A percentile compares a stretch with the other conserved stretches of the same genome.
Conservation (phyloP, 1,140 invertebrate genomes). For the Drosophila repleta region DNA sequence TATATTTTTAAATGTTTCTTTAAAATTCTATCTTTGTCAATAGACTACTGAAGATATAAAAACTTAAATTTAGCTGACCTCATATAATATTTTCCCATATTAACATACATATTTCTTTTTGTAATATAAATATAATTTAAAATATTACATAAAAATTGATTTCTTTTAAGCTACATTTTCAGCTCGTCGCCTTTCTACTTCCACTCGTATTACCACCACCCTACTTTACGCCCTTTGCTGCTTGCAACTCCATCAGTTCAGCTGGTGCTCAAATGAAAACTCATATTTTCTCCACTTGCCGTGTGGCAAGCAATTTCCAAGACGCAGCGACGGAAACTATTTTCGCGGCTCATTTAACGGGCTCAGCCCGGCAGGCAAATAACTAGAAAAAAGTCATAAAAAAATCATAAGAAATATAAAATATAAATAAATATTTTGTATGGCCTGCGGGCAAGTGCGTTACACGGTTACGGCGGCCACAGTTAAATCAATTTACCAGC, state of each 20-base stretch:
- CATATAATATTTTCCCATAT: too few relatives aligned
- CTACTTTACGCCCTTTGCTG: not conserved
- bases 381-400: slow-evolving; percentile 45
- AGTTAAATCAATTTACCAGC: slow-evolving; percentile 72
- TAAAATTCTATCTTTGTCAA: too few relatives aligned
- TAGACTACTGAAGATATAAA: too few relatives aligned
- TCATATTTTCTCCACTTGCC: slow-evolving; percentile 3
- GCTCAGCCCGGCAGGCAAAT: slow-evolving; percentile 32
- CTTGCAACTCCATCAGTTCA: slow-evolving; percentile 19
- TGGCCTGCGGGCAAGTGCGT: slow-evolving; percentile 54
- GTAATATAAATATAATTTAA: too few relatives aligned
- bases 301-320: slow-evolving; percentile 56
- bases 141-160: too few relatives aligned
- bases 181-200: not conserved
- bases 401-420: slow-evolving; percentile 33
- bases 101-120: too few relatives aligned
- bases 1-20: too few relatives aligned
- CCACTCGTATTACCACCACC: too few relatives aligned
- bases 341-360: slow-evolving; percentile 81
- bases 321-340: slow-evolving; percentile 73
- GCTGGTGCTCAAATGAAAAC: slow-evolving; percentile 8
- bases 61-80: too few relatives aligned
- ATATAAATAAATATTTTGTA: slow-evolving; percentile 57
- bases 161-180: too few relatives aligned
- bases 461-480: slow-evolving; percentile 44